Conservation (phyloP, 2,888 invertebrate species). For the Phortica okadai region DNA sequence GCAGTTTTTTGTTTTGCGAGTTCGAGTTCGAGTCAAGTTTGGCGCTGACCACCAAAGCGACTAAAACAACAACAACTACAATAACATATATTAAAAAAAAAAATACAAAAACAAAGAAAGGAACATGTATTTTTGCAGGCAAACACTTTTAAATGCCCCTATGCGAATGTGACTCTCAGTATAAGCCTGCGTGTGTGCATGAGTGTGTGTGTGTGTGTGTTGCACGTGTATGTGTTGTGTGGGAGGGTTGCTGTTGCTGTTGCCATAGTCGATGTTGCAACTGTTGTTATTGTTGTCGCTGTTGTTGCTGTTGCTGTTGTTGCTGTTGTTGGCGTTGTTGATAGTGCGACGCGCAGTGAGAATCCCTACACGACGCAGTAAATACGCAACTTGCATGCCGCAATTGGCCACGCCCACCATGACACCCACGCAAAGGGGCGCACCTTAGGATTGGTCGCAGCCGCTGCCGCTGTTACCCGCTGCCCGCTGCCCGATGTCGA, state of each 20-base stretch:
- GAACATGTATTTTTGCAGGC: not conserved
- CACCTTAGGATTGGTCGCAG: constrained; percentile 47
- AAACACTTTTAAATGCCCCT: not conserved
- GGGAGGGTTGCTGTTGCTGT: constrained; percentile 48
- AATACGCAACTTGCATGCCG: constrained; percentile 39
- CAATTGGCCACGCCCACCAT: constrained; percentile 64
- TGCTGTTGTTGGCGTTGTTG: constrained; percentile 30
- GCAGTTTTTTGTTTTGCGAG: not conserved
- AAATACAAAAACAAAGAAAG: not conserved
- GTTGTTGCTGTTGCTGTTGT: constrained; percentile 24
- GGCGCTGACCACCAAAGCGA: not conserved
- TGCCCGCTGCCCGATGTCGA: constrained; percentile 1
- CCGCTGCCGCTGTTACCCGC: constrained; percentile 15
- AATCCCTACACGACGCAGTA: constrained; percentile 44
- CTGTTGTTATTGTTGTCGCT: constrained; percentile 44
- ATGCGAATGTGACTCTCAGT: not conserved
- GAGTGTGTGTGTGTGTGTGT: constrained; percentile 11
- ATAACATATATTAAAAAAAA: not conserved
- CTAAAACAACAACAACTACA: not conserved
- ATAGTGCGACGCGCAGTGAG: constrained; percentile 37
- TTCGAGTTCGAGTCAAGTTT: not conserved
- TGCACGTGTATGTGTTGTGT: constrained; percentile 19
- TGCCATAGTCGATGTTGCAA: constrained; percentile 9
- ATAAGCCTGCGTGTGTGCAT: not conserved
- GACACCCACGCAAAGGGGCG: constrained; percentile 56